Percentiles rank a stretch among this genome's conserved stretches.
phyloP scores from a whole-genome alignment of 1,140 invertebrate species.

The Magallana gigas region DNA sequence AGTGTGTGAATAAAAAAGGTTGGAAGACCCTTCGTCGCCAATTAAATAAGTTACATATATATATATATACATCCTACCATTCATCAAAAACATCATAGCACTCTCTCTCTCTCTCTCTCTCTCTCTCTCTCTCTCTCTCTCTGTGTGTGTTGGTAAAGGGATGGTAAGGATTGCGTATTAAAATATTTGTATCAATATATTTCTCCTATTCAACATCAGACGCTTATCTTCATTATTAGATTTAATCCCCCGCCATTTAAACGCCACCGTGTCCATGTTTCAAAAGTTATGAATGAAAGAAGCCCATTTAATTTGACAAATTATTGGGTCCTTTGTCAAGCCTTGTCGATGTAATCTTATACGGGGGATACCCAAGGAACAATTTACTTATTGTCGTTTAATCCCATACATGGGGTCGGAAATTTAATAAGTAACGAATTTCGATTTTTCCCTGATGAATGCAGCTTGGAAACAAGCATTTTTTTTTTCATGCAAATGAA shows the following conservation, averaged over 20 bases:
- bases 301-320: conserved; percentile 20
- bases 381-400: neutral
- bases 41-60: too few relatives aligned
- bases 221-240: too few relatives aligned
- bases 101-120: too few relatives aligned
- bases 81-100: too few relatives aligned
- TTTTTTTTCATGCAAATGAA: neutral
- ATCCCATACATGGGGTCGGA: neutral
- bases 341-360: conserved; percentile 9
- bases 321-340: conserved; percentile 25
- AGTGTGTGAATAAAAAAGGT: too few relatives aligned
- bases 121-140: too few relatives aligned
- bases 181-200: too few relatives aligned
- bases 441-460: conserved; percentile 5
- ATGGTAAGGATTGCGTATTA: too few relatives aligned
- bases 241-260: neutral
- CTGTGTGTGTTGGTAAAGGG: too few relatives aligned
- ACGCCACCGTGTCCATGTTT: neutral
- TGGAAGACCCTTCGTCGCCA: too few relatives aligned
- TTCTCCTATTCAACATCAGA: too few relatives aligned
- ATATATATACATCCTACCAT: too few relatives aligned
- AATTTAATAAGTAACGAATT: conserved; percentile 19
- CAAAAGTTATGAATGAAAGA: neutral
- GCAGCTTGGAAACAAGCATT: neutral
- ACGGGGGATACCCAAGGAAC: neutral